Percentiles rank a stretch among this genome's conserved stretches.
phyloP scores from a whole-genome alignment of 2,888 invertebrate genomes.

The Yponomeuta evonymella region DNA sequence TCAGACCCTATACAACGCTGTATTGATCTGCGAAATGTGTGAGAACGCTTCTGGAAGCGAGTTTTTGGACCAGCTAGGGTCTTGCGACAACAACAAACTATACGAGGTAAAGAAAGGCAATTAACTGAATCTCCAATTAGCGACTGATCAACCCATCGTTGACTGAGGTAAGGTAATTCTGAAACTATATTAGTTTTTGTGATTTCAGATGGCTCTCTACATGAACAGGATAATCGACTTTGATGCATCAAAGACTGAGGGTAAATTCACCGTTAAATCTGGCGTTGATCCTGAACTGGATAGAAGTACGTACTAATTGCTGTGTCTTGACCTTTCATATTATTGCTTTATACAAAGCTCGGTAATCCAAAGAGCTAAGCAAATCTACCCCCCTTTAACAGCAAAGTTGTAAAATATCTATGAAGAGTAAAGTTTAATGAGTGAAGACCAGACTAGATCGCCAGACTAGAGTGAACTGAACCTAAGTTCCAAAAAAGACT shows the following conservation, averaged over 20 bases:
- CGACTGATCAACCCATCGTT: too few relatives aligned
- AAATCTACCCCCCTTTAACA: too few relatives aligned
- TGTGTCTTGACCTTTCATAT: too few relatives aligned
- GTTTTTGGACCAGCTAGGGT: slow-evolving; percentile 69
- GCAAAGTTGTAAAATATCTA: too few relatives aligned
- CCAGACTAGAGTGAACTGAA: too few relatives aligned
- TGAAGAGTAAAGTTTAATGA: too few relatives aligned
- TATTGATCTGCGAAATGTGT: slow-evolving; percentile 81
- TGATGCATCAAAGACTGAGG: slow-evolving; percentile 75
- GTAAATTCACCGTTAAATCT: slow-evolving; percentile 83
- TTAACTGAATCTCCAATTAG: too few relatives aligned
- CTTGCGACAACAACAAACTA: slow-evolving; percentile 68
- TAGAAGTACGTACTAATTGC: slow-evolving; percentile 69
- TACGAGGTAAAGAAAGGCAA: slow-evolving; percentile 47
- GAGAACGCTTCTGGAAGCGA: slow-evolving; percentile 59
- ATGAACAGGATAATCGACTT: slow-evolving; percentile 85
- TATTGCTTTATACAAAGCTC: too few relatives aligned
- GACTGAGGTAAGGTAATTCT: not conserved
- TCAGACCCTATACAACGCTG: slow-evolving; percentile 82
- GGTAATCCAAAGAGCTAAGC: not conserved
- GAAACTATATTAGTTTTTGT: not conserved
- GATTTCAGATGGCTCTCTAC: slow-evolving; percentile 76
- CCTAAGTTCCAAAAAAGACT: too few relatives aligned
- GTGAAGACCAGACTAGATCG: too few relatives aligned
- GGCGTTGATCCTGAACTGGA: slow-evolving; percentile 87